These are phyloP conservation scores for Willowsia nigromaculata DNA, from an alignment of 2,888 invertebrate species.

Conservation along the genomic window DNA sequence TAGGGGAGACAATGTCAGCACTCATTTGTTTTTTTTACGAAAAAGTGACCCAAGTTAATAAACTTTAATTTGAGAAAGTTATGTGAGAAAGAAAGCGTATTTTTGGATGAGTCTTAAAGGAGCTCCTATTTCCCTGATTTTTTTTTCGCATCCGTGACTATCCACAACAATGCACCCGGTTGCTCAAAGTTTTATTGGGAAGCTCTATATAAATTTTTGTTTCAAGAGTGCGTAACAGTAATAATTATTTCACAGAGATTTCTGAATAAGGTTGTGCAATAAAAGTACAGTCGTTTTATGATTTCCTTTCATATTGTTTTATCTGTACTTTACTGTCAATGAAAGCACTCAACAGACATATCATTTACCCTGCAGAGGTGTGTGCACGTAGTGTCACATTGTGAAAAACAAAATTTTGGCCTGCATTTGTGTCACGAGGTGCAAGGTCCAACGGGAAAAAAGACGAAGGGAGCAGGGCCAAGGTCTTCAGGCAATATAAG, in stretches of 20 bases:
- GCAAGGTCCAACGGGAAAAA: slow-evolving; percentile 6
- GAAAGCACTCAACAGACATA: not conserved
- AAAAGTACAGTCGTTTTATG: not conserved
- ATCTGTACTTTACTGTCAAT: not conserved
- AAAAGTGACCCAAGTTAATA: slow-evolving; percentile 29
- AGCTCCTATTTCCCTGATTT: too few species aligned
- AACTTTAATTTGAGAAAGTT: not conserved
- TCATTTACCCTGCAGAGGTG: not conserved
- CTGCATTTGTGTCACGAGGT: slow-evolving; percentile 49
- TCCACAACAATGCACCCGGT: too few species aligned
- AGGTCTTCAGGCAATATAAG: slow-evolving; percentile 21
- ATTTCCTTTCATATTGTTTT: not conserved
- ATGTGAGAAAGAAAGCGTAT: not conserved
- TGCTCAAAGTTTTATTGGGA: too few species aligned
- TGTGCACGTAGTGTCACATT: not conserved
- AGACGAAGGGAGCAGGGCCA: slow-evolving; percentile 35
- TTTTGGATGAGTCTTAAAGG: too few species aligned
- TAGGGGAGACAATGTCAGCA: not conserved
- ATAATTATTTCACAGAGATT: not conserved
- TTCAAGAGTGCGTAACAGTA: not conserved
- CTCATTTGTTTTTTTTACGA: not conserved
- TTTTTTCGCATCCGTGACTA: not conserved
- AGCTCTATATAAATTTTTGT: too few species aligned
- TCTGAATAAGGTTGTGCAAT: not conserved
- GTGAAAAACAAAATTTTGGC: not conserved